Percentiles rank a stretch among this genome's conserved stretches.
phyloP scores from a whole-genome alignment of 2,888 invertebrate genomes.

The Platycheirus albimanus region DNA sequence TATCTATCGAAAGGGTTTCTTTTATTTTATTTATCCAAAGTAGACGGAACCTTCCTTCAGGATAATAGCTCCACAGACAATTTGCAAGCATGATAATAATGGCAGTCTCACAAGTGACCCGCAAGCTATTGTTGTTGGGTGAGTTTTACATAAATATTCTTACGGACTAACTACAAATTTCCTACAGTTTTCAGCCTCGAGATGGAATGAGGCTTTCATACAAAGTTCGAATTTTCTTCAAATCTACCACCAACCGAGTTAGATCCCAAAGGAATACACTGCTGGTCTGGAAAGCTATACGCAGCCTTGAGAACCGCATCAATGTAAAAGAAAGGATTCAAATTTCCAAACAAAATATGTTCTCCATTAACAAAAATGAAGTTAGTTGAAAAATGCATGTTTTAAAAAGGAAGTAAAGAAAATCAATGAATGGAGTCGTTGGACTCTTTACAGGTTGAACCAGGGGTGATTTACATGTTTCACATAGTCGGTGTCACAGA shows the following conservation, averaged over 20 bases:
- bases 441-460: conserved; percentile 71
- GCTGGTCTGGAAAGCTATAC: conserved; percentile 76
- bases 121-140: conserved; percentile 67
- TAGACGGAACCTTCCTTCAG: conserved; percentile 73
- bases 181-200: conserved; percentile 74
- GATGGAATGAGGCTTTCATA: conserved; percentile 76
- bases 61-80: conserved; percentile 75
- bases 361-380: conserved; percentile 73
- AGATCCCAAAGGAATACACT: conserved; percentile 75
- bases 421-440: conserved; percentile 59
- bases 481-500: conserved; percentile 76
- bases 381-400: conserved; percentile 26
- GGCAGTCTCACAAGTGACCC: conserved; percentile 63
- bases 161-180: conserved; percentile 13
- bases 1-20: background rate
- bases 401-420: conserved; percentile 3
- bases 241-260: conserved; percentile 67
- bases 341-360: conserved; percentile 76
- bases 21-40: background rate
- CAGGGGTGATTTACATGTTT: conserved; percentile 76
- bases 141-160: conserved; percentile 29
- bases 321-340: conserved; percentile 74
- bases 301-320: conserved; percentile 75
- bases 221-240: conserved; percentile 76
- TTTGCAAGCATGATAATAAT: conserved; percentile 72